Conservation (phyloP, 2,113 vertebrate genomes). For the Pelusios castaneus region DNA sequence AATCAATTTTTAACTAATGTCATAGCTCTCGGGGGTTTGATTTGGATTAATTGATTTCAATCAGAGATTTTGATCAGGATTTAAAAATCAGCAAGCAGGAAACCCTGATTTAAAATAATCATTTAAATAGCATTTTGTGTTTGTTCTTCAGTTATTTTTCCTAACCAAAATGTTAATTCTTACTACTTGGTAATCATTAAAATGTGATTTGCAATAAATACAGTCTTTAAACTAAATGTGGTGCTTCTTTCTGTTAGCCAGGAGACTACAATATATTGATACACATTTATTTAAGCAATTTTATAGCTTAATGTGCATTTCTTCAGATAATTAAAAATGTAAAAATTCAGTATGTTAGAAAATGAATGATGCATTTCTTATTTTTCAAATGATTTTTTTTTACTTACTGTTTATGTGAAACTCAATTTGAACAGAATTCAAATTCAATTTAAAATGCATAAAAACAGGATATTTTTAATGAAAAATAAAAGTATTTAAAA, state of each 20-base stretch:
- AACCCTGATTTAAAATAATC: background rate
- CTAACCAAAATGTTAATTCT: background rate
- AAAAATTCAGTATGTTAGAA: background rate
- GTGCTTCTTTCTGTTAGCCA: background rate
- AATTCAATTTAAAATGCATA: background rate
- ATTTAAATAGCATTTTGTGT: background rate
- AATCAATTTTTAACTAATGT: background rate
- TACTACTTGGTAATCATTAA: background rate
- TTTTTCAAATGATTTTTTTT: background rate
- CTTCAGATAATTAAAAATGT: background rate
- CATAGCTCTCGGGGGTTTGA: background rate
- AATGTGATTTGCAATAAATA: background rate
- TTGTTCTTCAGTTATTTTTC: background rate
- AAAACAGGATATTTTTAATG: background rate
- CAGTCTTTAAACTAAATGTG: background rate
- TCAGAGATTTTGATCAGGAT: background rate
- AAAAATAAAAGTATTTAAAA: background rate
- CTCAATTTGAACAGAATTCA: background rate
- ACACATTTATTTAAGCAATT: background rate
- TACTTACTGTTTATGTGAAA: background rate
- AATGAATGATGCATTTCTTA: background rate
- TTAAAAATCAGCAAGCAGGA: background rate
- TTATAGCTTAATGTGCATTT: background rate
- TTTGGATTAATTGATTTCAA: background rate
- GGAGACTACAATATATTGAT: background rate